Conservation (phyloP, 2,113 vertebrate genomes). For the Balaeniceps rex region DNA sequence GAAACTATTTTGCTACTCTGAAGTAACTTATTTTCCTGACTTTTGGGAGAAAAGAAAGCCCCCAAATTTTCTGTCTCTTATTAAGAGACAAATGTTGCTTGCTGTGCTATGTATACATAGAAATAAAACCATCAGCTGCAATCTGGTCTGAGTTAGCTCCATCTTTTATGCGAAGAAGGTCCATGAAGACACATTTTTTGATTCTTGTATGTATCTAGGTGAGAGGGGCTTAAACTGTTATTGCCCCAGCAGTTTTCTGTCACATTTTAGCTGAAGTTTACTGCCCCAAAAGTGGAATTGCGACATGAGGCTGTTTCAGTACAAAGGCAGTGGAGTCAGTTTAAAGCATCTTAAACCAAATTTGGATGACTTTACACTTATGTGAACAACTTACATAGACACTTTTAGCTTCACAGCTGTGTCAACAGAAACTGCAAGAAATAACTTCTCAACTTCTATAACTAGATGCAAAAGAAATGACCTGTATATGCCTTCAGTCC, state of each 20-base stretch:
- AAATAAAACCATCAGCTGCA: not conserved
- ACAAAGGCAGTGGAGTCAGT: not conserved
- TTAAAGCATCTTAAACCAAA: conserved; percentile 7
- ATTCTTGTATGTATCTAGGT: not conserved
- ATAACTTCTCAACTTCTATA: not conserved
- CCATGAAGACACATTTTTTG: not conserved
- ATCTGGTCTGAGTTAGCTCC: not conserved
- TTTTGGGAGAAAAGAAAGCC: not conserved
- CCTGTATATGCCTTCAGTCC: not conserved
- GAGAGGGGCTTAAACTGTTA: not conserved
- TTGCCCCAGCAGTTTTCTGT: not conserved
- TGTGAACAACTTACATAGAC: not conserved
- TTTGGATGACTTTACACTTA: conserved; percentile 29
- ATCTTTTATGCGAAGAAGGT: not conserved
- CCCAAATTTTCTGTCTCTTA: not conserved
- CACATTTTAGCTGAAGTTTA: not conserved
- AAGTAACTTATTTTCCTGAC: not conserved
- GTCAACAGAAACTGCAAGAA: conserved; percentile 26
- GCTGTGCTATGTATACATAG: not conserved
- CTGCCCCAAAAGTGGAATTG: not conserved
- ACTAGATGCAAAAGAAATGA: not conserved
- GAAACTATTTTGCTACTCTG: not conserved
- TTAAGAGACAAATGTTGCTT: not conserved
- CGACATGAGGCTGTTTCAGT: not conserved
- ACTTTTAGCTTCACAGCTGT: conserved; percentile 30